Conservation (phyloP, 1,140 invertebrate genomes). For the Ostrea edulis region DNA sequence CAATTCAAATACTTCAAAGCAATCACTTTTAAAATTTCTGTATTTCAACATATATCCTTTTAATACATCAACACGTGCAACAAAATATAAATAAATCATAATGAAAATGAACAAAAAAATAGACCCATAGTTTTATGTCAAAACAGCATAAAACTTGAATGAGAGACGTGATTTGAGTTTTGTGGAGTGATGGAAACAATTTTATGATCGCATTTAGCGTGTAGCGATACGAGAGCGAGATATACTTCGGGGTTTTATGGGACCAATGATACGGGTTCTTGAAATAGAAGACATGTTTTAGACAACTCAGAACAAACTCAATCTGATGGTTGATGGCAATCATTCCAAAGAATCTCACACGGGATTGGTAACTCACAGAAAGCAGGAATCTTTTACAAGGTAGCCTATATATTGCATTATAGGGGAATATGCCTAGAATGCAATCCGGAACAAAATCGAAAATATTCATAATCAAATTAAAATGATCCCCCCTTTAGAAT, state of each 20-base stretch:
- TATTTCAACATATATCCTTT: too few relatives aligned
- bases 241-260: background rate
- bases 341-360: background rate
- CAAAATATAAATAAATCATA: too few relatives aligned
- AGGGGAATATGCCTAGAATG: too few relatives aligned
- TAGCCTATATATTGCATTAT: too few relatives aligned
- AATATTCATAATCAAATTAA: too few relatives aligned
- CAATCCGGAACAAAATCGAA: too few relatives aligned
- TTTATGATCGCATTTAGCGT: constrained; percentile 20
- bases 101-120: too few relatives aligned
- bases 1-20: too few relatives aligned
- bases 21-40: too few relatives aligned
- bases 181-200: background rate
- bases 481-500: too few relatives aligned
- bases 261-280: background rate
- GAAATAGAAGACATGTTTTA: constrained; percentile 28
- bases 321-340: background rate
- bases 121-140: too few relatives aligned
- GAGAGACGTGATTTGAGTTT: background rate
- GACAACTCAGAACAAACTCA: background rate
- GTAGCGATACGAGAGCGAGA: background rate
- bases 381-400: background rate
- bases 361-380: background rate
- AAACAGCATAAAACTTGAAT: background rate
- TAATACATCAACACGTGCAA: too few relatives aligned